phyloP scores from a whole-genome alignment of 2,888 invertebrate species.

The Thymelicus sylvestris region DNA sequence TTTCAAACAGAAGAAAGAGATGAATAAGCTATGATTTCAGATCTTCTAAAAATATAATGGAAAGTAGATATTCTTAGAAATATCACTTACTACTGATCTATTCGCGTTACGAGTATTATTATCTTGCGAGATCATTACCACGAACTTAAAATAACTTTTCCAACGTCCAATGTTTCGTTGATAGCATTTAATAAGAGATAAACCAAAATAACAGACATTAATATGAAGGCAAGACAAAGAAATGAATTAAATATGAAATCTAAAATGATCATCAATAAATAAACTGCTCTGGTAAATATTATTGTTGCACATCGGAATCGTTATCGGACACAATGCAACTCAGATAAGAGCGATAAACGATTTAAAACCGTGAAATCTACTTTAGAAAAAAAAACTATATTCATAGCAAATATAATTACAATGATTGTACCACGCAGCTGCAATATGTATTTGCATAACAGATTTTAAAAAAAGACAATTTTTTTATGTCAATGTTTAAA shows the following conservation, averaged over 20 bases:
- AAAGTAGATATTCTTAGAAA: constrained; percentile 66
- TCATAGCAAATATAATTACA: neutral
- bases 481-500: too few species aligned
- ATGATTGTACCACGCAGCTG: too few species aligned
- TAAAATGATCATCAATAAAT: neutral
- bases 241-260: neutral
- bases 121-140: constrained; percentile 16
- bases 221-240: too few species aligned
- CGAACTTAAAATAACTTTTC: neutral
- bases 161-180: neutral
- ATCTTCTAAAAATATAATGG: constrained; percentile 27
- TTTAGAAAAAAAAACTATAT: neutral
- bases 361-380: neutral
- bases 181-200: neutral
- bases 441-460: too few species aligned
- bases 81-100: constrained; percentile 74
- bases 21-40: constrained; percentile 11
- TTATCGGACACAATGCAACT: constrained; percentile 5
- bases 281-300: neutral
- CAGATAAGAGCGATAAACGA: constrained; percentile 5
- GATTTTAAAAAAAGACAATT: too few species aligned
- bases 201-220: neutral
- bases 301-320: neutral
- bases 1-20: neutral
- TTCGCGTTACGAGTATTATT: constrained; percentile 55